Percentiles rank a stretch among this genome's conserved stretches.
These are phyloP conservation scores for Temnothorax rugatulus DNA, from an alignment of 2,888 invertebrate species.

Conservation along the genomic window DNA sequence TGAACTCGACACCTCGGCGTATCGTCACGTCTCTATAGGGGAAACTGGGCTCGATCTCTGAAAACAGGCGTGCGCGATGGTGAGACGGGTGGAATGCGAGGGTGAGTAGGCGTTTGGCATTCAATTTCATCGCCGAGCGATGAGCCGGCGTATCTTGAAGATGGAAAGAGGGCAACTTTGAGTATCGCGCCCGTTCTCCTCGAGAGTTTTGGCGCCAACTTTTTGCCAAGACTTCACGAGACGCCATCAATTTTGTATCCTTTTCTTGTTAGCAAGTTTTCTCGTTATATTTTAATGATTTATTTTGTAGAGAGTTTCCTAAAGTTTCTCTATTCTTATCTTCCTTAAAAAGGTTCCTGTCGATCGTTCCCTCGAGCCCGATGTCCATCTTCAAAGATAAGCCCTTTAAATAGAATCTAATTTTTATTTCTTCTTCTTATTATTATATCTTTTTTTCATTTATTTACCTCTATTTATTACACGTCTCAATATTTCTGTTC, in stretches of 20 bases:
- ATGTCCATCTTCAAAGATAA: neutral
- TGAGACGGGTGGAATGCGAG: neutral
- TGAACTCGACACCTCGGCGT: constrained; percentile 94
- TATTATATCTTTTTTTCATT: neutral
- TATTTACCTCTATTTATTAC: neutral
- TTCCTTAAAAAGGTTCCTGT: neutral
- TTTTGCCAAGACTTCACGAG: neutral
- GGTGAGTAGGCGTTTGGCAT: neutral
- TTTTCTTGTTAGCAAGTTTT: neutral
- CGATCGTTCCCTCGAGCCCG: neutral
- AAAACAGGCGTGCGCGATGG: constrained; percentile 78
- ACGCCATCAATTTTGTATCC: neutral
- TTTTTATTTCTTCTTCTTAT: neutral
- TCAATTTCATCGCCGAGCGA: neutral
- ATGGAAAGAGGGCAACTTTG: neutral
- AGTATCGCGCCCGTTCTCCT: neutral
- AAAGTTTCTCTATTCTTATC: neutral
- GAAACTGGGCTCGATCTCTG: constrained; percentile 96
- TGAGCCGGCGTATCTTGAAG: neutral
- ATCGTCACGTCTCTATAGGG: constrained; percentile 95
- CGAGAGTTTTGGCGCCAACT: constrained; percentile 9
- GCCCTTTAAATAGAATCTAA: neutral
- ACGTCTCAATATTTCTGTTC: neutral
- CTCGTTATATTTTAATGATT: neutral
- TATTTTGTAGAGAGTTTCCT: neutral